Conservation (phyloP, 2,797 vertebrate genomes). For the Salmo trutta region DNA sequence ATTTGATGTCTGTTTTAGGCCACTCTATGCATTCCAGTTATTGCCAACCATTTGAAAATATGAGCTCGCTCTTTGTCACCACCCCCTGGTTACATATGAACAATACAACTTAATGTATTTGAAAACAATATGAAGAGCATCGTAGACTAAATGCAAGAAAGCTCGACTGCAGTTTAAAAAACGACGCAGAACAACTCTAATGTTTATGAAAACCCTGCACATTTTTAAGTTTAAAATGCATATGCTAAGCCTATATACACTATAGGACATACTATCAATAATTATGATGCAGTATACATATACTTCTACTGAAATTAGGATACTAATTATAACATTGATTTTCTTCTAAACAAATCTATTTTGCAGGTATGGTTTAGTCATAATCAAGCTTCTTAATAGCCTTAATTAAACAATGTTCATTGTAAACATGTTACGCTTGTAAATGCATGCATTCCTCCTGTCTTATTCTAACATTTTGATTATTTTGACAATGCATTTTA, state of each 20-base stretch:
- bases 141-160: background rate
- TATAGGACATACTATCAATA: background rate
- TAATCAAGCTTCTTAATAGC: background rate
- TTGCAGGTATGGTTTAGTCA: background rate
- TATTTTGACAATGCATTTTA: background rate
- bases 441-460: background rate
- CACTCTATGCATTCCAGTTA: constrained; percentile 17
- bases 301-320: background rate
- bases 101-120: background rate
- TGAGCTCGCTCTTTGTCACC: constrained; percentile 45
- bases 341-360: background rate
- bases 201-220: background rate
- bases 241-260: background rate
- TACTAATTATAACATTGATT: background rate
- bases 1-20: constrained; percentile 8
- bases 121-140: background rate
- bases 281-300: background rate
- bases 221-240: background rate
- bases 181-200: background rate
- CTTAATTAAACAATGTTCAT: background rate
- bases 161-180: background rate
- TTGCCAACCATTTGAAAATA: constrained; percentile 24
- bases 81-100: constrained; percentile 34
- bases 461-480: constrained; percentile 8
- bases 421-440: background rate